Percentiles rank a stretch among this genome's conserved stretches.
Conservation (phyloP, 1,140 invertebrate species). For the Hydropsyche tenuis region DNA sequence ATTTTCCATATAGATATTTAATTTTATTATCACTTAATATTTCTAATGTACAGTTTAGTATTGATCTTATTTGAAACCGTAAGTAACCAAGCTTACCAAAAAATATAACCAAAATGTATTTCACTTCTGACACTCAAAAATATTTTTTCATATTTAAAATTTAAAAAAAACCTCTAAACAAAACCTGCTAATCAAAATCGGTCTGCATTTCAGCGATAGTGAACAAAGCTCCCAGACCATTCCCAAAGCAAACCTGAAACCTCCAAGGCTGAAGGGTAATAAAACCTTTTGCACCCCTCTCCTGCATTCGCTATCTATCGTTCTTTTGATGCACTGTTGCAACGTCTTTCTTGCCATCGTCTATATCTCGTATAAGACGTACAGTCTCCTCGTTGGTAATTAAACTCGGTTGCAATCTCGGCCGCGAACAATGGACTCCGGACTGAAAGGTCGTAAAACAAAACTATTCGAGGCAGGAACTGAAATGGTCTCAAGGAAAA, state of each 20-base stretch:
- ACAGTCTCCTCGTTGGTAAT: constrained; percentile 1
- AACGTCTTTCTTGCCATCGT: background rate
- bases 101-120: no score
- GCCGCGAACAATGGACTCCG: background rate
- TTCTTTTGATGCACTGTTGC: background rate
- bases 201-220: background rate
- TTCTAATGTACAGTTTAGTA: no score
- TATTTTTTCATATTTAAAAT: no score
- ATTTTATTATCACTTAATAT: no score
- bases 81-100: no score
- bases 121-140: no score
- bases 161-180: no score
- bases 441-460: no score
- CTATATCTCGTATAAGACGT: no score
- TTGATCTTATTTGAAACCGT: no score
- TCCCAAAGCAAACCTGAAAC: background rate
- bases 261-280: background rate
- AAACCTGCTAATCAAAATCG: no score
- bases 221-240: background rate
- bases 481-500: background rate
- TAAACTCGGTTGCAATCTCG: constrained; percentile 12
- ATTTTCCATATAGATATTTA: no score
- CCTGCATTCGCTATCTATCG: background rate
- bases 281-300: background rate
- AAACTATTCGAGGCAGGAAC: background rate